These are phyloP conservation scores for Pygoscelis antarcticus DNA, from an alignment of 2,113 vertebrate species.

Conservation along the genomic window DNA sequence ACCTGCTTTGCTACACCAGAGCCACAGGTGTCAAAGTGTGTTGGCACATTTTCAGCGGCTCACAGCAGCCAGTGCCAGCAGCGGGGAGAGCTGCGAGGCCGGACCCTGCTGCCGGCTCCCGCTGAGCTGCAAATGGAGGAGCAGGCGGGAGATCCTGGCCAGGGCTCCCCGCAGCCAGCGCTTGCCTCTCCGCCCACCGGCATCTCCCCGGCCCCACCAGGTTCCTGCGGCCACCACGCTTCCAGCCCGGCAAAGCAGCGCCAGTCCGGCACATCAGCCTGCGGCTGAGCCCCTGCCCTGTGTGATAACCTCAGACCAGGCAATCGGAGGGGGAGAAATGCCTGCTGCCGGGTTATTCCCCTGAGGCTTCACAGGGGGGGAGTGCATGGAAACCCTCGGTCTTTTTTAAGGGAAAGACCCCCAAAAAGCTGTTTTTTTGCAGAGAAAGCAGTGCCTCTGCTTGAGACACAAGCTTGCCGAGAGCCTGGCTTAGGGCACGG, in stretches of 20 bases:
- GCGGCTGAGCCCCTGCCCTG: not conserved
- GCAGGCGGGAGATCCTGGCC: not conserved
- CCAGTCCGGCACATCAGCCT: not conserved
- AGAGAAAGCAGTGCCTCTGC: not conserved
- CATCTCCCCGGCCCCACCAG: fast-evolving
- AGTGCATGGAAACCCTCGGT: fast-evolving
- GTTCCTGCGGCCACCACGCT: fast-evolving
- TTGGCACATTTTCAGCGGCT: not conserved
- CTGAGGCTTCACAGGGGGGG: not conserved
- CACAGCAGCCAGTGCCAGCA: not conserved
- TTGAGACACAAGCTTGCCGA: not conserved
- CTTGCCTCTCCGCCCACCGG: not conserved
- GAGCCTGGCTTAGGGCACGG: fast-evolving
- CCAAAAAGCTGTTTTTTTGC: not conserved
- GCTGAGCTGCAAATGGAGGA: not conserved
- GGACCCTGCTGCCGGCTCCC: not conserved
- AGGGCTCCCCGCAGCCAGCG: not conserved
- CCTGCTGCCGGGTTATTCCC: not conserved
- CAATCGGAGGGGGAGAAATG: fast-evolving
- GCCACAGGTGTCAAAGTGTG: not conserved
- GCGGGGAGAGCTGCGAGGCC: not conserved
- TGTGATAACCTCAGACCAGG: not conserved
- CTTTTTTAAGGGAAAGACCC: not conserved
- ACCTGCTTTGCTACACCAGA: not conserved
- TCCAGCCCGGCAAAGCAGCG: not conserved